These are phyloP conservation scores for Caenorhabditis tropicalis DNA, from an alignment of 1,140 invertebrate genomes.

Conservation along the genomic window DNA sequence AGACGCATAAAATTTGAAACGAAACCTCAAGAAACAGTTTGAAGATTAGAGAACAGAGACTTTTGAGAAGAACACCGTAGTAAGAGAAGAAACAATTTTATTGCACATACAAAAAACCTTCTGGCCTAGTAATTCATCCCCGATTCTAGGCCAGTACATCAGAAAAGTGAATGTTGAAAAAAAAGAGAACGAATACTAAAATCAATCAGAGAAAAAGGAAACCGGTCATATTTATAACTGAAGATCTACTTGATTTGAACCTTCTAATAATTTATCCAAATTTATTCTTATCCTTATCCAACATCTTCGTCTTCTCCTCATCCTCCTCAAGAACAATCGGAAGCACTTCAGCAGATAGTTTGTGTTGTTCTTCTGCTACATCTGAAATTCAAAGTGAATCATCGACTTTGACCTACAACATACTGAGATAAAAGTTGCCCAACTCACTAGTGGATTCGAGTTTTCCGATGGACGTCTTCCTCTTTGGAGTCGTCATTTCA, in stretches of 20 bases:
- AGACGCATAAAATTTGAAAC: neutral
- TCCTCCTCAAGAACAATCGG: constrained; percentile 38
- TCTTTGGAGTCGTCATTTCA: constrained; percentile 3
- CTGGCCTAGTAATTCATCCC: no score
- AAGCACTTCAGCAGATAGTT: constrained; percentile 6
- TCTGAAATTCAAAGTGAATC: neutral
- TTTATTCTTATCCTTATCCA: neutral
- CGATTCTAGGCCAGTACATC: no score
- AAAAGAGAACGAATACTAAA: no score
- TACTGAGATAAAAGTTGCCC: neutral
- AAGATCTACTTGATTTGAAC: neutral
- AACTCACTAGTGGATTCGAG: constrained; percentile 4
- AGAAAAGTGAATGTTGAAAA: neutral
- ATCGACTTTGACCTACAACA: neutral
- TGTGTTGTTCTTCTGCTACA: constrained; percentile 20
- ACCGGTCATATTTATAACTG: constrained; percentile 6
- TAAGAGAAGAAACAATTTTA: neutral
- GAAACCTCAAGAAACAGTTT: no score
- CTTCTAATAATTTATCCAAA: neutral
- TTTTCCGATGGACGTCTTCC: constrained; percentile 7
- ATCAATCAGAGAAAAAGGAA: neutral
- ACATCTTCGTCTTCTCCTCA: constrained; percentile 20
- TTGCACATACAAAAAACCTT: neutral
- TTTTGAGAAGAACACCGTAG: no score
- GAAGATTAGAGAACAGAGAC: no score